A percentile compares a stretch with the other conserved stretches of the same genome.
Evolutionary conservation across 2,113 vertebrate species (phyloP).

Genomic region (Muntiacus reevesi): DNA sequence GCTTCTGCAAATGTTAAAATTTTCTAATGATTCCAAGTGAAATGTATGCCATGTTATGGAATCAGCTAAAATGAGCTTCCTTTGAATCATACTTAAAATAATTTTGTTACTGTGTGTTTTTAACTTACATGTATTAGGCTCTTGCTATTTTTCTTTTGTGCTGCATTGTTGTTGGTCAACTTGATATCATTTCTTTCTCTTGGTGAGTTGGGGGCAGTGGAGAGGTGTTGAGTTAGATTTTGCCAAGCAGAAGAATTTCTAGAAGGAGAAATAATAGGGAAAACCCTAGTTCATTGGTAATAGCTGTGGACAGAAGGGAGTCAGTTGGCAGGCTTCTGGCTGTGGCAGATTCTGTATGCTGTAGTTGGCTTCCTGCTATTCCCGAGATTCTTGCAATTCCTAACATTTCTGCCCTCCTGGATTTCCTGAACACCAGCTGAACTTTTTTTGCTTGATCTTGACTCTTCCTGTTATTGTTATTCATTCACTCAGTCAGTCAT

Average conservation of each 20-base stretch:
- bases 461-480: background rate
- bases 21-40: constrained; percentile 10
- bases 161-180: background rate
- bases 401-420: background rate
- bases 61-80: background rate
- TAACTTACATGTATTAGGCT: background rate
- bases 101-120: background rate
- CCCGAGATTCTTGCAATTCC: background rate
- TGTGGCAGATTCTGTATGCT: background rate
- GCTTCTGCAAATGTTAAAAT: constrained; percentile 23
- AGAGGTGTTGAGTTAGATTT: background rate
- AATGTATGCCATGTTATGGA: background rate
- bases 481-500: background rate
- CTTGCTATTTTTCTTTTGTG: background rate
- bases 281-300: background rate
- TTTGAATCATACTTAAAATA: constrained; percentile 38
- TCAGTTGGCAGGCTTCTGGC: background rate
- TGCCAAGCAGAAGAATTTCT: background rate
- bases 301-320: background rate
- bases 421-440: background rate
- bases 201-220: background rate
- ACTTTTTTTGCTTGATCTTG: background rate
- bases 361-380: background rate
- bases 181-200: background rate
- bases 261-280: background rate